Conservation (phyloP, 2,888 invertebrate genomes). For the Cataglyphis altisquamis region DNA sequence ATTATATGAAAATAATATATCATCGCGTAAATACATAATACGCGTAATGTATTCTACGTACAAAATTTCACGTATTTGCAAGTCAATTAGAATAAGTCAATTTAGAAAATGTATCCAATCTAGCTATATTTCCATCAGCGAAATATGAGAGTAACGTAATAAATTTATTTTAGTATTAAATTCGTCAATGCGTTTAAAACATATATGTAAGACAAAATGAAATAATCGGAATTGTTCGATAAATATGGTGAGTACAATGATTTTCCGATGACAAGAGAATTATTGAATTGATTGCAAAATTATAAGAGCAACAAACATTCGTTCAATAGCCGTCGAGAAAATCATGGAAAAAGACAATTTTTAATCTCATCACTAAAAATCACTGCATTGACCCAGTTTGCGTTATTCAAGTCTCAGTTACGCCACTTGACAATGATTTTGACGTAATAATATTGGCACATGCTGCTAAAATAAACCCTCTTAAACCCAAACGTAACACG, state of each 20-base stretch:
- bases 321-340: neutral
- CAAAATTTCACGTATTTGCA: neutral
- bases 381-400: neutral
- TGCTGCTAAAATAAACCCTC: conserved; percentile 31
- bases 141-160: neutral
- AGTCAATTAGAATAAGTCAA: neutral
- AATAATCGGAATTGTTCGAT: neutral
- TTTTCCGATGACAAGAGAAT: neutral
- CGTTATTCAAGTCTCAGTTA: neutral
- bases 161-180: neutral
- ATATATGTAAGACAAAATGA: neutral
- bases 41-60: neutral
- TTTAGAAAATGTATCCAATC: conserved; percentile 3
- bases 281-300: neutral
- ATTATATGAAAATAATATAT: conserved; percentile 18
- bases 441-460: conserved; percentile 16
- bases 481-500: conserved; percentile 36
- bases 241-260: neutral
- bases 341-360: neutral
- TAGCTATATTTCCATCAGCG: neutral
- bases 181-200: neutral
- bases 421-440: conserved; percentile 18
- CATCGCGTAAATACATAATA: neutral
- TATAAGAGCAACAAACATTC: neutral
- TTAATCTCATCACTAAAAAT: conserved; percentile 8